A percentile compares a stretch with the other conserved stretches of the same genome.
These are phyloP conservation scores for Stegodyphus mimosarum DNA, from an alignment of 1,140 invertebrate genomes.

Conservation along the genomic window DNA sequence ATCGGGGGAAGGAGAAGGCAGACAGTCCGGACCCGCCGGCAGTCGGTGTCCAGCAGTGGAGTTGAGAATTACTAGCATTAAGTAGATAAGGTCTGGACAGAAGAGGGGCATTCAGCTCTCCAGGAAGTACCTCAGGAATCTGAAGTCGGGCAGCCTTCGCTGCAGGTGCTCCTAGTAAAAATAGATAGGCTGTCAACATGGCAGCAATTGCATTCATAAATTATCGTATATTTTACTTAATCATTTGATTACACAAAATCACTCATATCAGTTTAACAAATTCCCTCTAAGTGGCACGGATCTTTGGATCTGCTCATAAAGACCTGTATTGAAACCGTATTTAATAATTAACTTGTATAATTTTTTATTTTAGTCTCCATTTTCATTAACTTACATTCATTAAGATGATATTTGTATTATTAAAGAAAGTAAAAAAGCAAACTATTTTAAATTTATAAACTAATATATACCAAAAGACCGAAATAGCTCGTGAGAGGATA, in stretches of 20 bases:
- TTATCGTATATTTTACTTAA: neutral
- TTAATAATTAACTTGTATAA: too few species aligned
- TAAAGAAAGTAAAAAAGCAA: too few species aligned
- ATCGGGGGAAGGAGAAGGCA: constrained; percentile 24
- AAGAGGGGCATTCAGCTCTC: neutral
- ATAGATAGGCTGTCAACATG: too few species aligned
- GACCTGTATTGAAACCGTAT: too few species aligned
- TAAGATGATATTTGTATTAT: too few species aligned
- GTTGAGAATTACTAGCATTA: constrained; percentile 2
- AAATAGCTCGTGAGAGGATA: too few species aligned
- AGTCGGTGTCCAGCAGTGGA: constrained; percentile 5
- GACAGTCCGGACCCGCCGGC: constrained; percentile 3
- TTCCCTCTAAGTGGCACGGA: neutral
- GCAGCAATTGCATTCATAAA: too few species aligned
- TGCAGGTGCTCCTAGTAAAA: neutral
- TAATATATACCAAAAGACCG: too few species aligned
- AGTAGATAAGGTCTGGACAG: neutral
- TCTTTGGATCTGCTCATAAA: too few species aligned
- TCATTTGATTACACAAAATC: neutral
- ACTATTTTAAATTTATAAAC: too few species aligned
- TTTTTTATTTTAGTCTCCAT: too few species aligned
- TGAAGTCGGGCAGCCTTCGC: neutral
- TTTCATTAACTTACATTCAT: too few species aligned
- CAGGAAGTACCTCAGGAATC: neutral
- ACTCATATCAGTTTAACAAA: neutral